Evolutionary conservation across 2,797 vertebrate genomes (phyloP).

Genomic region (Argentina silus): DNA sequence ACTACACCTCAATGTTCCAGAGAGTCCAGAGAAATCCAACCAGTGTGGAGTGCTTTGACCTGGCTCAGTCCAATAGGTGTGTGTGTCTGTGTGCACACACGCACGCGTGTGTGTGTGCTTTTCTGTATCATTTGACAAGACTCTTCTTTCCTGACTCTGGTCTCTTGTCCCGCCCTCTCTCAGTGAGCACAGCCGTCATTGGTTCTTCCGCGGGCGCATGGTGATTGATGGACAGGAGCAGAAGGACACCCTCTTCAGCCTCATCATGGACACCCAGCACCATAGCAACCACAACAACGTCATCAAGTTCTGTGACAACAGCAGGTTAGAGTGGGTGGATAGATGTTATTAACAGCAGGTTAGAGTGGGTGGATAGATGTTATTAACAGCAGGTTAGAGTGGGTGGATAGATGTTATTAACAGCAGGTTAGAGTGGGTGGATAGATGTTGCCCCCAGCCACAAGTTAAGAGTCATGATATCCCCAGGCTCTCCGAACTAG

Average conservation of each 20-base stretch:
- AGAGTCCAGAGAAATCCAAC: conserved; percentile 86
- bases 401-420: too few relatives aligned
- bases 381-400: conserved; percentile 91
- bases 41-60: conserved; percentile 91
- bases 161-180: neutral
- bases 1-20: conserved; percentile 86
- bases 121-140: neutral
- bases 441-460: too few relatives aligned
- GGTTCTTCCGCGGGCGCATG: conserved; percentile 93
- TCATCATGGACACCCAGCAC: conserved; percentile 90
- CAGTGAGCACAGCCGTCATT: conserved; percentile 95
- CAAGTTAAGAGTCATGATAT: too few relatives aligned
- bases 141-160: neutral
- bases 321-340: conserved; percentile 80
- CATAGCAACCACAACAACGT: conserved; percentile 90
- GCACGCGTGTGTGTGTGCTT: conserved; percentile 6
- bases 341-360: too few relatives aligned
- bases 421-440: conserved; percentile 84
- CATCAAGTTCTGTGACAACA: conserved; percentile 96
- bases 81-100: neutral
- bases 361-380: too few relatives aligned
- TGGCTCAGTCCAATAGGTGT: conserved; percentile 95
- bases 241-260: conserved; percentile 84
- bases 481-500: too few relatives aligned
- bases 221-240: conserved; percentile 80